Evolutionary conservation across 2,797 vertebrate species (phyloP), one percentile per base, ranked within the genome.

Genomic region (Spatula clypeata): DNA sequence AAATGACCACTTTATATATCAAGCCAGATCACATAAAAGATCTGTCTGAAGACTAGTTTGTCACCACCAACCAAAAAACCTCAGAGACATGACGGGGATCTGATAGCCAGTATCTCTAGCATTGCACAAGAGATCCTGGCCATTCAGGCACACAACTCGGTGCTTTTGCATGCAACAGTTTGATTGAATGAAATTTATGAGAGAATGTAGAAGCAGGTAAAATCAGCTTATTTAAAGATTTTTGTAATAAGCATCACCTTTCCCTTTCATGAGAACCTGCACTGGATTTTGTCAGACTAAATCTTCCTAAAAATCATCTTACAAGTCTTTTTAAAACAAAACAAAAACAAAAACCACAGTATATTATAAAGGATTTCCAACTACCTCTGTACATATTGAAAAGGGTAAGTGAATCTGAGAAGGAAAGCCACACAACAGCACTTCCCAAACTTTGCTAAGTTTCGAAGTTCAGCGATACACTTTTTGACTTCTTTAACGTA

Each of bases 61-160:
- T 27, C 34, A 38, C 3, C 60, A 79, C 14, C 42, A 53, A 12
- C 4, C 57, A 58, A 58, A 82, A 58, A 32, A 20, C 1, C 27
- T 57, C 57, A 61, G 66, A 70, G 60, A 55, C 1, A 1, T 1
- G 29, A 34, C 5, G 11, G 70, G 53, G 15, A 57, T 42, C 18
- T 18, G 38, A 67, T 2, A 67, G 8, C 15, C 79, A 77, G 38
- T 10, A 36, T 19, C 21, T 62, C 84, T 15, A 31, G 10, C 38
- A 45, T 1, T 31, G 54, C 27, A 87, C 66, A 36, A 5, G 16
- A 27, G 53, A 42, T 58, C 13, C 58, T 85, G 60, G 19, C 32
- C 23, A 67, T 64, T 79, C 0, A 32, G 0, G 1, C 44, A 58
- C 20, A 44, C 11, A 34, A 9, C 34, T 34, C 23, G 8, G 5